These are phyloP conservation scores for Rafetus swinhoei DNA, from an alignment of 2,113 vertebrate species.

Conservation along the genomic window DNA sequence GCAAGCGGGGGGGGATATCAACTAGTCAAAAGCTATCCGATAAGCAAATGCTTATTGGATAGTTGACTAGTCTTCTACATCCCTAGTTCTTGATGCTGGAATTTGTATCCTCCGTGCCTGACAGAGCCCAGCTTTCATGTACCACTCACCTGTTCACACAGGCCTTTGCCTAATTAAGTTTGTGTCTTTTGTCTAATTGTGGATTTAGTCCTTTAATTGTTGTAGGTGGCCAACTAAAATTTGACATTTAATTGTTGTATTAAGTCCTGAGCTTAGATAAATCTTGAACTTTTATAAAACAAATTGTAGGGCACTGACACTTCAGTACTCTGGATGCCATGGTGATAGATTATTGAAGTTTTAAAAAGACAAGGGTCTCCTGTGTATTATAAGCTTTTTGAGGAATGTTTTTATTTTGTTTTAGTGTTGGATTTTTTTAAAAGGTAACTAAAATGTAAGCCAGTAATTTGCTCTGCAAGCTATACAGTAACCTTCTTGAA, in stretches of 20 bases:
- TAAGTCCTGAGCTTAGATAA: background rate
- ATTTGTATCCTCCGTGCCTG: background rate
- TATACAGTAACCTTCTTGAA: background rate
- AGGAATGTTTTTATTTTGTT: background rate
- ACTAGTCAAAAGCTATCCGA: too few species aligned
- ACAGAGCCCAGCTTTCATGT: background rate
- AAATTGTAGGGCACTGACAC: background rate
- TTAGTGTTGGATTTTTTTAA: background rate
- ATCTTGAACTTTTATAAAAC: background rate
- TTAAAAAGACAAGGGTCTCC: background rate
- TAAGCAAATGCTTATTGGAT: too few species aligned
- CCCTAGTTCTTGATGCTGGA: background rate
- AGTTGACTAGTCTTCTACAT: too few species aligned
- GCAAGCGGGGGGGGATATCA: too few species aligned
- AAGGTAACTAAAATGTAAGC: background rate
- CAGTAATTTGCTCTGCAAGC: background rate
- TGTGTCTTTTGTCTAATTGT: background rate
- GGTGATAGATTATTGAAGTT: background rate
- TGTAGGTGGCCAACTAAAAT: background rate
- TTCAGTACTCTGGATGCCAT: background rate
- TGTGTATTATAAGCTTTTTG: background rate
- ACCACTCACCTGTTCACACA: background rate
- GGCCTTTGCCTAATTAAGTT: background rate
- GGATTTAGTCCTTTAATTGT: background rate
- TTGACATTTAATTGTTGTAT: background rate